Conservation (phyloP, 2,797 vertebrate genomes). For the Tarsius wallacei region DNA sequence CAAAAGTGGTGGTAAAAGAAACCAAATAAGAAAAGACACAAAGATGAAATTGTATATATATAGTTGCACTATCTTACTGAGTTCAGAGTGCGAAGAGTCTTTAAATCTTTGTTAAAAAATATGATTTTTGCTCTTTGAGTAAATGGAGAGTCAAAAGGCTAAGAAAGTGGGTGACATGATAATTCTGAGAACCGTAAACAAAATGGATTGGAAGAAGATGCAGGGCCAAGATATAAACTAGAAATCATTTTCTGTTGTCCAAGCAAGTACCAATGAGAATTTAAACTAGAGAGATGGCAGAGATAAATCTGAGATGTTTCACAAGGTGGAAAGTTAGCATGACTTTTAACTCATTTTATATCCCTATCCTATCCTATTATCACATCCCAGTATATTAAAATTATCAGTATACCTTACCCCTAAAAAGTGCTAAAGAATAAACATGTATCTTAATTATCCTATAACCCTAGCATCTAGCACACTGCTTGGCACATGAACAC, state of each 20-base stretch:
- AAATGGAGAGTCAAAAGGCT: not conserved
- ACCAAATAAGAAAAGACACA: not conserved
- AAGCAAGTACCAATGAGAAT: not conserved
- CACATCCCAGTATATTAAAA: not conserved
- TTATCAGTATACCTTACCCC: not conserved
- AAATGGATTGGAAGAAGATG: not conserved
- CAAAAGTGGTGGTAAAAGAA: not conserved
- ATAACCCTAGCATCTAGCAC: not conserved
- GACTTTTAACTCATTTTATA: not conserved
- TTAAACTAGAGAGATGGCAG: not conserved
- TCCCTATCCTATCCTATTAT: not conserved
- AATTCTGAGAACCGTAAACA: conserved; percentile 29
- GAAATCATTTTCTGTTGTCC: not conserved
- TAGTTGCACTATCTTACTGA: not conserved
- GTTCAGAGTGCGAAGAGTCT: not conserved
- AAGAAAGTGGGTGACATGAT: not conserved
- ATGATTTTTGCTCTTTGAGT: not conserved
- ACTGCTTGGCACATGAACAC: not conserved
- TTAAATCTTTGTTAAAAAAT: not conserved
- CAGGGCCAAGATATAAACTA: not conserved
- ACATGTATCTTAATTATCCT: not conserved
- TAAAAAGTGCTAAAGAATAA: not conserved
- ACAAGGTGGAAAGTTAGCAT: not conserved
- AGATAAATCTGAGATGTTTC: not conserved
- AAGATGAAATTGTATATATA: not conserved